Evolutionary conservation across 2,113 vertebrate species (phyloP), one percentile per base, ranked within the genome.

Genomic region (Vulpes ferrilata): DNA sequence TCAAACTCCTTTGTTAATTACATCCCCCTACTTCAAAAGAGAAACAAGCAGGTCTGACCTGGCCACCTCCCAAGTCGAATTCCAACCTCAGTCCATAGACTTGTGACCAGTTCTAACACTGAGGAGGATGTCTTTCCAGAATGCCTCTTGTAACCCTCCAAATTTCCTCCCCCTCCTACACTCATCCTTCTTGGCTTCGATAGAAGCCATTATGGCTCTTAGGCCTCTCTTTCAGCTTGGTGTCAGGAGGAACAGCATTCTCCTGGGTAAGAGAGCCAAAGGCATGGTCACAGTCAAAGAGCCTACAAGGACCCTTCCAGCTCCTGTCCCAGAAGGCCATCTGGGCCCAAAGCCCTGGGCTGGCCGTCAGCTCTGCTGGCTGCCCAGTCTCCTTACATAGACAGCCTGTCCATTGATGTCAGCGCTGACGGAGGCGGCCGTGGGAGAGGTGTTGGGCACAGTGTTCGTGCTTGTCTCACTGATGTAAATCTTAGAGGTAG

Each of bases 381-480:
- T 82, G 86, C 69, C 8, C 0, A 7, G 88, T 13, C 89, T 87
- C 93, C 98, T 43, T 99, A 99, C 99, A 1, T 98, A 98, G 93
- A 99, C 91, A 0, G 99, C 99, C 98, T 99, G 99, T 57, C 99
- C 99, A 0, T 99, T 99, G 95, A 99, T 98, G 98, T 99, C 99
- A 0, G 99, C 98, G 0, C 99, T 99, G 90, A 98, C 99, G 0
- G 99, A 99, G 25, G 99, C 99, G 0, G 99, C 99, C 0, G 99
- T 99, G 0, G 99, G 99, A 79, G 99, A 99, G 15, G 99, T 98
- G 78, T 99, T 99, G 71, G 99, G 99, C 16, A 99, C 99, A 0
- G 99, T 99, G 96, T 98, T 99, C n/a, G 99, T 99, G 98, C 99
- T 99, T 1, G 99, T 99, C 98, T 99, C 99, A 4, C 99, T 99